A percentile compares a stretch with the other conserved stretches of the same genome.
These are phyloP conservation scores for Epizoanthus rinbou DNA, from an alignment of 92 coral and sea anemone species.

Conservation along the genomic window DNA sequence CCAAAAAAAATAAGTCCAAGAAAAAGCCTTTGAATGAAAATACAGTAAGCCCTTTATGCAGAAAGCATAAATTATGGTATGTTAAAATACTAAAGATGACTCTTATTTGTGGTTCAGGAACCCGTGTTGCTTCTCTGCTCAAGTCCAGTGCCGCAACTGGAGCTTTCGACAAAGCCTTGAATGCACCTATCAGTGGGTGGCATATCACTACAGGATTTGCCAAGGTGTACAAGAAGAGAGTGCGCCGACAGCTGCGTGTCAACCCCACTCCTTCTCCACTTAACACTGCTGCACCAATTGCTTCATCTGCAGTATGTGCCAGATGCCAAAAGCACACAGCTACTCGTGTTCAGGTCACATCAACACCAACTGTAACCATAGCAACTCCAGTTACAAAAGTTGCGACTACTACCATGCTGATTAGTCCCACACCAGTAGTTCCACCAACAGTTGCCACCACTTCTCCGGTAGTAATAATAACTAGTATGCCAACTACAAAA, in stretches of 20 bases:
- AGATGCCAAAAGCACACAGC: constrained; percentile 30
- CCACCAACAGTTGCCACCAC: constrained; percentile 36
- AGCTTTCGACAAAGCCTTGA: constrained; percentile 67
- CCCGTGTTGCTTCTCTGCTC: constrained; percentile 73
- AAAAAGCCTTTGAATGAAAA: too few species aligned
- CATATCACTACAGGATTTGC: constrained; percentile 88
- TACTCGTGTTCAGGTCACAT: constrained; percentile 32
- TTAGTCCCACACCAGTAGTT: constrained; percentile 51
- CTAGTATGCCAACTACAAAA: constrained; percentile 8
- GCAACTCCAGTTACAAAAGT: constrained; percentile 60
- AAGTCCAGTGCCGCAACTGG: constrained; percentile 92
- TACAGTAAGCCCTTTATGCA: not conserved
- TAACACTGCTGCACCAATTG: constrained; percentile 38
- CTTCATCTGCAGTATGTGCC: constrained; percentile 44
- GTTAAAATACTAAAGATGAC: not conserved
- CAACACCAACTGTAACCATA: constrained; percentile 68
- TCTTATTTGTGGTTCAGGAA: constrained; percentile 53
- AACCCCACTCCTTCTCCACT: constrained; percentile 70
- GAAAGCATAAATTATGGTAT: not conserved
- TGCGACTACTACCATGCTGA: constrained; percentile 44
- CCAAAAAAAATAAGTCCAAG: too few species aligned
- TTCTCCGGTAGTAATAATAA: constrained; percentile 7
- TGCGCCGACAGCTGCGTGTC: constrained; percentile 76
- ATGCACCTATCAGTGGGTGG: constrained; percentile 90
- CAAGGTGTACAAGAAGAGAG: constrained; percentile 76